Evolutionary conservation across 2,797 vertebrate genomes (phyloP).

Genomic region (Diceros bicornis): DNA sequence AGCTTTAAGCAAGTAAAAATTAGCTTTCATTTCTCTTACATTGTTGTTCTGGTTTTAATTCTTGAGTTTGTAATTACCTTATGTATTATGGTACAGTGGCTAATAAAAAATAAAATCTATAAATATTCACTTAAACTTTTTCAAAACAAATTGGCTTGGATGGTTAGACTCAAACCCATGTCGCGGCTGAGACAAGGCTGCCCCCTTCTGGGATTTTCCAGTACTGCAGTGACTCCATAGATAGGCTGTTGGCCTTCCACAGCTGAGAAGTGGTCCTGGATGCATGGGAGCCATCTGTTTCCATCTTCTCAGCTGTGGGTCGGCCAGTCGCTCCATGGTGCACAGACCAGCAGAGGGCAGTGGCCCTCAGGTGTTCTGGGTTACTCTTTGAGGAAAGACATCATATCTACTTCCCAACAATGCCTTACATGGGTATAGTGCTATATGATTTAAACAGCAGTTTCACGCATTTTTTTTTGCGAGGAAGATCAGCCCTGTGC

Average conservation of each 20-base stretch:
- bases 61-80: slow-evolving; percentile 9
- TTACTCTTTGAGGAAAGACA: not conserved
- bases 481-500: too few relatives aligned
- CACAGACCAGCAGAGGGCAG: not conserved
- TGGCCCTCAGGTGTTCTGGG: not conserved
- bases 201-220: slow-evolving; percentile 9
- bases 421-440: not conserved
- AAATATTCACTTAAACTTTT: slow-evolving; percentile 24
- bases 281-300: not conserved
- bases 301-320: not conserved
- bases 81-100: not conserved
- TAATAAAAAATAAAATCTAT: slow-evolving; percentile 45
- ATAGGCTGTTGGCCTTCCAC: too few relatives aligned
- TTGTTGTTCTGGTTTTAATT: slow-evolving; percentile 21
- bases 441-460: not conserved
- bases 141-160: not conserved
- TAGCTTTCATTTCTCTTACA: slow-evolving; percentile 3
- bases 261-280: not conserved
- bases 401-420: not conserved
- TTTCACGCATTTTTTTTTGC: not conserved
- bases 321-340: not conserved
- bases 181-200: not conserved
- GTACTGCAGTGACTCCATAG: not conserved
- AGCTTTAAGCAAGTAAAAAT: slow-evolving; percentile 19
- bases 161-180: not conserved